Base-by-base conservation (phyloP, 2,113 vertebrate genomes). In the Scophthalmus maximus region DNA sequence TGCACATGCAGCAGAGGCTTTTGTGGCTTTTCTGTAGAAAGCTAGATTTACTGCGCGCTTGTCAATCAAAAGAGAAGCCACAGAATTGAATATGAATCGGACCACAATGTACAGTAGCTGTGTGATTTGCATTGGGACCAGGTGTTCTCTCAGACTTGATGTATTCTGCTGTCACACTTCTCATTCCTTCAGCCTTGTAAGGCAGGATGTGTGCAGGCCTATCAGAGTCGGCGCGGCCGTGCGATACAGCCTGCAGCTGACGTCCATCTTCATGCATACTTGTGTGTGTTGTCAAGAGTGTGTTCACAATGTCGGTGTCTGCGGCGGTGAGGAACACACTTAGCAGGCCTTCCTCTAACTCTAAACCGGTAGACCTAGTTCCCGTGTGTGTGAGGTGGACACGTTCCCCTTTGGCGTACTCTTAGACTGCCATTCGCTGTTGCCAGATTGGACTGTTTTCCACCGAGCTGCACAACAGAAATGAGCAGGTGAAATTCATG, bases 241-340 rank as follows among this genome's bases (percentile, higher is more conserved):
- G 14, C 18, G 5, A 68, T 29, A n/a, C n/a, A 40, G 44, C 82
- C 78, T 53, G 49, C 65, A 64, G 88, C 73, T 46, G 25, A 53
- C 63, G 69, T 56, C 52, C 46, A 60, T 57, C 73, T 59, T 36
- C 7, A 5, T 42, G 38, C 64, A 38, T 46, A n/a, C 53, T 46
- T 61, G 57, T 26, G 15, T 76, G 61, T 56, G 58, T 47, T 49
- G 42, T 60, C 23, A 5, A 47, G 42, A 26, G 58, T 49, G 42
- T 34, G 49, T 59, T 71, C 27, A 32, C 17, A 6, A 34, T 6
- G 7, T 62, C 53, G 23, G 42, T 23, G 49, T 44, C 34, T 49
- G 56, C n/a, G 17, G 49, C 23, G 5, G 29, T 10, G 1, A 29
- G 44, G 5, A 23, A 49, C 67, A 34, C 25, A 26, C 44, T 47